A percentile compares a stretch with the other conserved stretches of the same genome.
These are phyloP conservation scores for Carollia perspicillata DNA, from an alignment of 2,113 vertebrate species.

Conservation along the genomic window DNA sequence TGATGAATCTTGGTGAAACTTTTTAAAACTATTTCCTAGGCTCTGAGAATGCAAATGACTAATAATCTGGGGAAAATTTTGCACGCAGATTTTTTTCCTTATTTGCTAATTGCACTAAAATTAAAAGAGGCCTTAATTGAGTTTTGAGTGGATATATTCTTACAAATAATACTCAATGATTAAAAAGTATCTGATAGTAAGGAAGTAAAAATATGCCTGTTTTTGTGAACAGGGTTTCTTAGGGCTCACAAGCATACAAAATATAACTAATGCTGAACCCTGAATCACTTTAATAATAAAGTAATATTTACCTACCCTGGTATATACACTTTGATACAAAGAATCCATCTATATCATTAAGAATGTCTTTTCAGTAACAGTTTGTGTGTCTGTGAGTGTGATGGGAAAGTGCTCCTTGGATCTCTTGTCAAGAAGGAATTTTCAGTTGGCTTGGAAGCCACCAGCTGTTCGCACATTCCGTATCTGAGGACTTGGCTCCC, in stretches of 20 bases:
- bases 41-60: not conserved
- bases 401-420: not conserved
- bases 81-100: not conserved
- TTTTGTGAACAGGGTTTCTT: not conserved
- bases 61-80: not conserved
- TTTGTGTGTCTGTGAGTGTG: not conserved
- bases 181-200: not conserved
- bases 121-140: not conserved
- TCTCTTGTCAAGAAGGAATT: not conserved
- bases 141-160: not conserved
- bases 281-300: not conserved
- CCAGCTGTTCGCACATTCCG: not conserved
- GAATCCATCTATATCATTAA: not conserved
- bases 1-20: not conserved
- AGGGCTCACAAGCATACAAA: not conserved
- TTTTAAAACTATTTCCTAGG: not conserved
- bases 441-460: not conserved
- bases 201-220: not conserved
- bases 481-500: not conserved
- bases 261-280: not conserved
- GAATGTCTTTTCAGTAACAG: not conserved
- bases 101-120: not conserved
- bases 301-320: not conserved
- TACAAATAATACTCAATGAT: not conserved
- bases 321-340: not conserved